Evolutionary conservation across 2,113 vertebrate genomes (phyloP).

Genomic region (Pterocles orientalis): DNA sequence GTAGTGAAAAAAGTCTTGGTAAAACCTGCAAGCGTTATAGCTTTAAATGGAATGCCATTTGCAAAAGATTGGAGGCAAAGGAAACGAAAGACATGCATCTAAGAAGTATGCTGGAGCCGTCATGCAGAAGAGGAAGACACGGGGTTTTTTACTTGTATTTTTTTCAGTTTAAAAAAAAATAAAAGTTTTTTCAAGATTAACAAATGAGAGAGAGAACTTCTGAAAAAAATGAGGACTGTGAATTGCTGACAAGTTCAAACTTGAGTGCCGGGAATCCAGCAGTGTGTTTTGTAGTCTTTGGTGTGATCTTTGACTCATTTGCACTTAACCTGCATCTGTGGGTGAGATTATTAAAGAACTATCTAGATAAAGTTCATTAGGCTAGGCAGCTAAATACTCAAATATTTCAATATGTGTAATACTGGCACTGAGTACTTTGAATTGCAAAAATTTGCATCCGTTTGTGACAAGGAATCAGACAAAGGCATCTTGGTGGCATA

Average conservation of each 20-base stretch:
- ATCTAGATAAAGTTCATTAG: background rate
- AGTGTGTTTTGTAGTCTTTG: background rate
- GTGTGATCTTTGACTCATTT: background rate
- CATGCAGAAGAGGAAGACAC: background rate
- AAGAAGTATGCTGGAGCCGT: background rate
- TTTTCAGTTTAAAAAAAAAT: too few relatives aligned
- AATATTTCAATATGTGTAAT: background rate
- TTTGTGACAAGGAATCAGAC: background rate
- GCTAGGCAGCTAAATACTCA: background rate
- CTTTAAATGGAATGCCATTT: background rate
- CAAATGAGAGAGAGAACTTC: background rate
- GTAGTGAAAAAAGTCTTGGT: background rate
- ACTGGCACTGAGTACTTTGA: background rate
- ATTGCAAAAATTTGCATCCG: background rate
- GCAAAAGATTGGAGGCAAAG: background rate
- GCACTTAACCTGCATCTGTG: background rate
- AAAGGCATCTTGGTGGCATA: background rate
- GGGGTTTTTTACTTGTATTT: fast-evolving
- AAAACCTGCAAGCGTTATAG: background rate
- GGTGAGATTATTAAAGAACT: background rate
- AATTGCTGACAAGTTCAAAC: background rate
- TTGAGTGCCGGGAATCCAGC: background rate
- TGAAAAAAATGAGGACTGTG: background rate
- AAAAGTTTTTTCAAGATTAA: background rate
- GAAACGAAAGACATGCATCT: background rate